These are phyloP conservation scores for Petrolisthes manimaculis DNA, from an alignment of 2,888 invertebrate species.

Conservation along the genomic window DNA sequence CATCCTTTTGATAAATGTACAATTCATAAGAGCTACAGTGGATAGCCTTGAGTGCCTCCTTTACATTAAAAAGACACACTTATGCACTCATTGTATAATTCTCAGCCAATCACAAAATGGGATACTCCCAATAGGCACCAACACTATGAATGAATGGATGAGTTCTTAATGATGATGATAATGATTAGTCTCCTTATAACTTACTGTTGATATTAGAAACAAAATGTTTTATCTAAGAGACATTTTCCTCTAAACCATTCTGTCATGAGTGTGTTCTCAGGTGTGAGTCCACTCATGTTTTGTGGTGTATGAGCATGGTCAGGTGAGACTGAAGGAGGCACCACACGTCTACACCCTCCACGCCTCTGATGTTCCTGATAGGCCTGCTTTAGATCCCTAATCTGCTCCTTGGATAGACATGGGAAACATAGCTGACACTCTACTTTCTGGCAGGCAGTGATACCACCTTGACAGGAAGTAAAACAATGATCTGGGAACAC, in stretches of 20 bases:
- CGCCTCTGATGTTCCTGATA: slow-evolving; percentile 85
- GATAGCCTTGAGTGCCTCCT: too few species aligned
- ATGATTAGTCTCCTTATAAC: background rate
- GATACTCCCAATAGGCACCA: too few species aligned
- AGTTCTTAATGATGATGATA: too few species aligned
- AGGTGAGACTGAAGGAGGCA: slow-evolving; percentile 75
- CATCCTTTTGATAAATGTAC: too few species aligned
- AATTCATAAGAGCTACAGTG: too few species aligned
- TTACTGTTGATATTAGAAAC: slow-evolving; percentile 70
- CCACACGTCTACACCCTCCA: slow-evolving; percentile 84
- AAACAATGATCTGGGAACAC: slow-evolving; percentile 81
- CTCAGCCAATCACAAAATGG: too few species aligned
- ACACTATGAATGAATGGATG: too few species aligned
- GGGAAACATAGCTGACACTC: slow-evolving; percentile 84
- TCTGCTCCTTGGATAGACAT: slow-evolving; percentile 78
- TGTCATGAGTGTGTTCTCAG: slow-evolving; percentile 81
- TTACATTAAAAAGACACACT: too few species aligned
- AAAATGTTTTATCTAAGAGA: slow-evolving; percentile 83
- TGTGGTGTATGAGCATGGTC: slow-evolving; percentile 63
- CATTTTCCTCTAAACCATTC: slow-evolving; percentile 94
- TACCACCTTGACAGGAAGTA: slow-evolving; percentile 70
- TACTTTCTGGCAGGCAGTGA: slow-evolving; percentile 75
- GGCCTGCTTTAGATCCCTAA: slow-evolving; percentile 75
- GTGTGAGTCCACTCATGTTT: slow-evolving; percentile 74
- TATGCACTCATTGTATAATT: too few species aligned